Percentiles rank a stretch among this genome's conserved stretches.
phyloP scores from a whole-genome alignment of 92 coral and sea anemone genomes.

The Palythoa heliodiscus region DNA sequence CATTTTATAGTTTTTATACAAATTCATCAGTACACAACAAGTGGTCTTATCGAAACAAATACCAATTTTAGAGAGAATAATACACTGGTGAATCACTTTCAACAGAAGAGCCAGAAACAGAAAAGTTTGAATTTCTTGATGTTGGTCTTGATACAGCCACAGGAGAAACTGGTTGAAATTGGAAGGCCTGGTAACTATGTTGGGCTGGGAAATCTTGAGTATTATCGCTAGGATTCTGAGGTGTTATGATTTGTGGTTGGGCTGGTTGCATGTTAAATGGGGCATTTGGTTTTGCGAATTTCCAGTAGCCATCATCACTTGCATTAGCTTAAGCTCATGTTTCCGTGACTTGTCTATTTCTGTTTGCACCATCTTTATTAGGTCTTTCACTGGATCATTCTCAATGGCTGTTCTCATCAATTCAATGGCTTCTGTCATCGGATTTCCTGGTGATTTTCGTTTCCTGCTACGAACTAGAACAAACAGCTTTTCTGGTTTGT shows the following conservation, averaged over 20 bases:
- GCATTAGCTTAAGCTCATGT: constrained; percentile 34
- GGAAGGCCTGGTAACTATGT: constrained; percentile 26
- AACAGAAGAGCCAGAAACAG: constrained; percentile 33
- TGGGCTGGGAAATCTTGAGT: constrained; percentile 32
- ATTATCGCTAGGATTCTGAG: constrained; percentile 10
- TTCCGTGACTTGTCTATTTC: constrained; percentile 31
- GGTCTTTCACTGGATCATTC: constrained; percentile 33
- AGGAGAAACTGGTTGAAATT: constrained; percentile 31
- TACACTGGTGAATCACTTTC: constrained; percentile 32
- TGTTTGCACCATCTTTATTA: constrained; percentile 18
- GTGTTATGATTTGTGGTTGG: constrained; percentile 23
- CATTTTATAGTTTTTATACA: neutral
- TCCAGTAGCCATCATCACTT: constrained; percentile 27
- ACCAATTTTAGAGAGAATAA: constrained; percentile 3
- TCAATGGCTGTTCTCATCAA: constrained; percentile 33
- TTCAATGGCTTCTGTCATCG: constrained; percentile 20
- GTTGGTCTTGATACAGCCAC: constrained; percentile 26
- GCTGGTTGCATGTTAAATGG: constrained; percentile 19
- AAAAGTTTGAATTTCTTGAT: constrained; percentile 28
- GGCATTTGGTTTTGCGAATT: constrained; percentile 25
- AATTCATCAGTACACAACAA: constrained; percentile 24
- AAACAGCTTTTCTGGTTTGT: constrained; percentile 30
- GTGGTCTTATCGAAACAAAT: constrained; percentile 23
- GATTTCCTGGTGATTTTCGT: constrained; percentile 10
- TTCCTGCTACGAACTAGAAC: constrained; percentile 24